Evolutionary conservation across 2,113 vertebrate genomes (phyloP), one percentile per base, ranked within the genome.

Genomic region (Coreoperca whiteheadi): DNA sequence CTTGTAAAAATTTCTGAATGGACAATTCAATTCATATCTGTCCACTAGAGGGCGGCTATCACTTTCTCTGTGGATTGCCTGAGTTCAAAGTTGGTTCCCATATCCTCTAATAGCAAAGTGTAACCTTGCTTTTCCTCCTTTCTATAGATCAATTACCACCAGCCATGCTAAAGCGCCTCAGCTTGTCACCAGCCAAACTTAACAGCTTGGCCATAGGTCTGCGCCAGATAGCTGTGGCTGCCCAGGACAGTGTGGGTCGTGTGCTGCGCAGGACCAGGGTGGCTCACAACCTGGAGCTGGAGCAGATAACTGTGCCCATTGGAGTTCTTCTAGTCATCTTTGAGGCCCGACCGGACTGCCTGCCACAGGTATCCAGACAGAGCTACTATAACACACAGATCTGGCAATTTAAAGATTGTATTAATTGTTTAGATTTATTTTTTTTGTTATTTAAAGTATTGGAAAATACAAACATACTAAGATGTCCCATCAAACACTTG

Each of bases 301-400:
- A 99, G 93, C 98, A 99, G 95, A 97, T 99, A 86, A 97, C 98
- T 0, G 98, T 99, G 54, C 98, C 98, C 6, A 99, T 99, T 8
- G 98, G 98, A 0, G 97, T 99, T 46, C 95, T 99, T 3, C 94
- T 99, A 0, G 98, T 99, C 76, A 99, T 99, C 91, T 99, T 99
- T 66, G 98, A 99, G 88, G 98, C 98, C 63, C 96, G 98, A 20
- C 97, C 98, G 0, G 98, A 99, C 93, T 99, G 98, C 79, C 95
- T 99, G n/a, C 98, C 98, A 0, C 98, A 99, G 97, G 98, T 99
- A 74, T 46, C 2, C 21, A 54, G 25, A 14, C 18, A 37, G 16
- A 37, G 65, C 32, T 65, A 4, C 16, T 0, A 4, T 6, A 28
- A 34, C 8, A 71, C 4, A 50, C 37, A 12, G 4, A 48, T 6